phyloP scores from a whole-genome alignment of 1,140 invertebrate species.

The Microplitis demolitor region DNA sequence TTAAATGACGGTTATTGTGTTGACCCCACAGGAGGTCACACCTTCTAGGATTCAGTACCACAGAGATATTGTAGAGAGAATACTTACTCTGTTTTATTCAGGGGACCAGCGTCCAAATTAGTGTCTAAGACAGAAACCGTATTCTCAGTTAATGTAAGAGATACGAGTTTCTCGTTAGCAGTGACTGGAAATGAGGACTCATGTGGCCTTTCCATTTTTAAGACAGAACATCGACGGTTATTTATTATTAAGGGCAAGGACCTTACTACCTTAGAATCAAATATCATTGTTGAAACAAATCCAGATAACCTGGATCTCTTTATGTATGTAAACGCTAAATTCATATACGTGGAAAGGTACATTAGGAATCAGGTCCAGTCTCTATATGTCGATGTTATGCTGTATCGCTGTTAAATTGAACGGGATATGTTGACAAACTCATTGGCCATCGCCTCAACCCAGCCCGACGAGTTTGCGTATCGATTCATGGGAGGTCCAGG shows the following conservation, averaged over 20 bases:
- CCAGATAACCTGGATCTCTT: conserved; percentile 30
- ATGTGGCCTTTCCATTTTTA: conserved; percentile 23
- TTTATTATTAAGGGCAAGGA: conserved; percentile 30
- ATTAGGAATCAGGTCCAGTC: conserved; percentile 1
- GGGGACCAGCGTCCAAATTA: conserved; percentile 23
- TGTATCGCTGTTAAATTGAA: conserved; percentile 14
- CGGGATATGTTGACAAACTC: conserved; percentile 8
- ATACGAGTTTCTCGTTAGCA: conserved; percentile 24
- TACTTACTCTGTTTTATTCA: conserved; percentile 24
- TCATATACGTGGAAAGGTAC: conserved; percentile 24
- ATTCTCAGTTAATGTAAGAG: conserved; percentile 21
- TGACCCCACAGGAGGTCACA: too few species aligned
- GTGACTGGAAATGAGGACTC: neutral
- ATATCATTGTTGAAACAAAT: conserved; percentile 6
- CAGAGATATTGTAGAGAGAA: too few species aligned
- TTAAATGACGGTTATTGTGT: too few species aligned
- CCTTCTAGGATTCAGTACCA: too few species aligned
- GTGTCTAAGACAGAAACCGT: conserved; percentile 1
- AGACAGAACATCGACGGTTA: conserved; percentile 34
- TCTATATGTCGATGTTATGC: conserved; percentile 10
- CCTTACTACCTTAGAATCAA: conserved; percentile 14
- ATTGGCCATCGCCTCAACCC: conserved; percentile 15
- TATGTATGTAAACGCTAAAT: conserved; percentile 25
- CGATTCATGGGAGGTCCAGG: conserved; percentile 31
- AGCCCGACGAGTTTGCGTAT: conserved; percentile 33